A percentile compares a stretch with the other conserved stretches of the same genome.
Conservation (phyloP, 1,140 invertebrate species). For the Caenorhabditis brenneri region DNA sequence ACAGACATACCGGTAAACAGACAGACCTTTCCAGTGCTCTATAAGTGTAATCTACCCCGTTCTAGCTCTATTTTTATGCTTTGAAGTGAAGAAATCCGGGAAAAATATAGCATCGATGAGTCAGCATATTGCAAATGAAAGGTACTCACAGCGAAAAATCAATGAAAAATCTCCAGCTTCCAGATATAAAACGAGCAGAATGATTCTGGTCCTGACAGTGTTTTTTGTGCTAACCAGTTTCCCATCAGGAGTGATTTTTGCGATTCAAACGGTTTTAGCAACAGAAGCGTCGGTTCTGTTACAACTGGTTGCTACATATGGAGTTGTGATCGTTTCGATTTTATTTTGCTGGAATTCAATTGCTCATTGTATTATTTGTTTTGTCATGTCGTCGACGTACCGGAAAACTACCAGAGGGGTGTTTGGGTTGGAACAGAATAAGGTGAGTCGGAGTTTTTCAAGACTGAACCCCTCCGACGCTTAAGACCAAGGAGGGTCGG, state of each 20-base stretch:
- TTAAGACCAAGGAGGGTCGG: too few relatives aligned
- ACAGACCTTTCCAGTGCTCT: not conserved
- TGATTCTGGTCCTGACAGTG: not conserved
- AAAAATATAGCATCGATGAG: not conserved
- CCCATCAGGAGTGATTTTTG: not conserved
- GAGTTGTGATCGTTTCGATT: not conserved
- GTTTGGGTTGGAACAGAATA: not conserved
- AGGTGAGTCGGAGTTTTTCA: not conserved
- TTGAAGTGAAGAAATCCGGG: not conserved
- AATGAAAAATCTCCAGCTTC: not conserved
- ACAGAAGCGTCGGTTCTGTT: not conserved
- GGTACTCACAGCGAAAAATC: not conserved
- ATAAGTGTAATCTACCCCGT: not conserved
- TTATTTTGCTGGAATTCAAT: not conserved
- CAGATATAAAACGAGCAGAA: not conserved
- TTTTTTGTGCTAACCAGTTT: not conserved
- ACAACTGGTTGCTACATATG: not conserved
- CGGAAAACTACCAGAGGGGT: not conserved
- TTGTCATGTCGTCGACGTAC: not conserved
- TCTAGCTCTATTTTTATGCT: not conserved
- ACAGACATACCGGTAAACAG: not conserved
- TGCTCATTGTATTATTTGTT: not conserved
- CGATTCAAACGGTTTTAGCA: not conserved
- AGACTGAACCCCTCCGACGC: too few relatives aligned
- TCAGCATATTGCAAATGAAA: not conserved